These are phyloP conservation scores for Siphamia tubifer DNA, from an alignment of 2,113 vertebrate species.

Conservation along the genomic window DNA sequence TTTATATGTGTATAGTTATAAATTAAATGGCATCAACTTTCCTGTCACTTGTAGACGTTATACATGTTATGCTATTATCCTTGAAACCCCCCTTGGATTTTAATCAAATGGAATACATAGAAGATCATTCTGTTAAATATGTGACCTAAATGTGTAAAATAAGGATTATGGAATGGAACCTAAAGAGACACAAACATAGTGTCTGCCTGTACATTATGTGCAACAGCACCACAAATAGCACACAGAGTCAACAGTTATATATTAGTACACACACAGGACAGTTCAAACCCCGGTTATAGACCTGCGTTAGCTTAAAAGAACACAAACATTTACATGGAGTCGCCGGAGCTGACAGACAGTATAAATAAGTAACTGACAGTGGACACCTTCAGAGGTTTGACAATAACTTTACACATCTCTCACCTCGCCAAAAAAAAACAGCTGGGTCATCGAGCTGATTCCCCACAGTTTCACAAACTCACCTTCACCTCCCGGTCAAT, in stretches of 20 bases:
- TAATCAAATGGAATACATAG: background rate
- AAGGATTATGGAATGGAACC: background rate
- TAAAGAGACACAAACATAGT: background rate
- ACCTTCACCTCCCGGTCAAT: conserved; percentile 44
- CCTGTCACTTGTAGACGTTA: background rate
- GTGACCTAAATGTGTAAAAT: background rate
- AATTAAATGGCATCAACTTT: background rate
- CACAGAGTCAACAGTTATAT: background rate
- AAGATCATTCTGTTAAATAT: background rate
- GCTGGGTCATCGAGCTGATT: background rate
- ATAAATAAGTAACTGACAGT: conserved; percentile 69
- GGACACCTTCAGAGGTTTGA: conserved; percentile 51
- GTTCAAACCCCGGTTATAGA: background rate
- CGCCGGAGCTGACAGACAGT: background rate
- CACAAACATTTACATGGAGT: background rate
- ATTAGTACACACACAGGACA: background rate
- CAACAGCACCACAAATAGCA: background rate
- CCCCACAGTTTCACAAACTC: conserved; percentile 30
- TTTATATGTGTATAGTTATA: too few species aligned
- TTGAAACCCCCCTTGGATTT: background rate
- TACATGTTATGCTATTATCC: background rate
- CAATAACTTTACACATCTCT: conserved; percentile 28
- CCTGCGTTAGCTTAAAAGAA: background rate
- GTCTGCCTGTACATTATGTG: background rate
- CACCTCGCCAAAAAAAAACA: background rate